These are phyloP conservation scores for Cosmorhoe ocellata DNA, from an alignment of 2,888 invertebrate genomes.

Conservation along the genomic window DNA sequence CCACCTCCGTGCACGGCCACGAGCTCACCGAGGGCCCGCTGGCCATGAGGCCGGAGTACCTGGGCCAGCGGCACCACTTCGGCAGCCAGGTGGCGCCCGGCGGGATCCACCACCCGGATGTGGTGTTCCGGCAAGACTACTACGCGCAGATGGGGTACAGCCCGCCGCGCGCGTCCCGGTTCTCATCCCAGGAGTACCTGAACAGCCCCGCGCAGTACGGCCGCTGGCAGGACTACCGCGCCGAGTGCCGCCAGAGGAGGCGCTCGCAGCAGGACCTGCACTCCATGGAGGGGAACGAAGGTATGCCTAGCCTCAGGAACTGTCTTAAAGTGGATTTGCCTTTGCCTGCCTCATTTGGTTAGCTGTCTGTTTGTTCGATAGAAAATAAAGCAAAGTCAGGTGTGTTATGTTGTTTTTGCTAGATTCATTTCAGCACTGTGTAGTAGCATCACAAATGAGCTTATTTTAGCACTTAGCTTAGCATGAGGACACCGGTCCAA, in stretches of 20 bases:
- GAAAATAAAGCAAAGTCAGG: too few relatives aligned
- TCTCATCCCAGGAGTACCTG: slow-evolving; percentile 78
- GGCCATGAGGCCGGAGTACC: slow-evolving; percentile 65
- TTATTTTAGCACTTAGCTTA: too few relatives aligned
- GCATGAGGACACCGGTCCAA: too few relatives aligned
- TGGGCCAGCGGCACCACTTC: slow-evolving; percentile 66
- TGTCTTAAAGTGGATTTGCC: too few relatives aligned
- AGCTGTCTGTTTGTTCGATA: too few relatives aligned
- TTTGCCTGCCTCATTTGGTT: too few relatives aligned
- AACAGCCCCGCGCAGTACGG: slow-evolving; percentile 71
- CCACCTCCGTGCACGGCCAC: slow-evolving; percentile 75
- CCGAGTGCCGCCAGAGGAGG: slow-evolving; percentile 72
- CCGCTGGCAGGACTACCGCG: slow-evolving; percentile 70
- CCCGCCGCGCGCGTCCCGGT: slow-evolving; percentile 68
- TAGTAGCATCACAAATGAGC: too few relatives aligned
- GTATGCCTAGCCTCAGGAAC: too few relatives aligned
- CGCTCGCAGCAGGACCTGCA: slow-evolving; percentile 77
- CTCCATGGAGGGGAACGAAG: slow-evolving; percentile 72
- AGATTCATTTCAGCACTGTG: too few relatives aligned
- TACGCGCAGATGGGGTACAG: slow-evolving; percentile 68
- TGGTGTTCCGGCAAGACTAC: slow-evolving; percentile 73
- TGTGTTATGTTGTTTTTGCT: too few relatives aligned
- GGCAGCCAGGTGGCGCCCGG: slow-evolving; percentile 70
- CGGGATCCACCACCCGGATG: slow-evolving; percentile 70
- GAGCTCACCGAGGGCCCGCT: slow-evolving; percentile 67